Percentiles rank a stretch among this genome's conserved stretches.
Conservation (phyloP, 2,888 invertebrate species). For the Cyclophora albipunctata region DNA sequence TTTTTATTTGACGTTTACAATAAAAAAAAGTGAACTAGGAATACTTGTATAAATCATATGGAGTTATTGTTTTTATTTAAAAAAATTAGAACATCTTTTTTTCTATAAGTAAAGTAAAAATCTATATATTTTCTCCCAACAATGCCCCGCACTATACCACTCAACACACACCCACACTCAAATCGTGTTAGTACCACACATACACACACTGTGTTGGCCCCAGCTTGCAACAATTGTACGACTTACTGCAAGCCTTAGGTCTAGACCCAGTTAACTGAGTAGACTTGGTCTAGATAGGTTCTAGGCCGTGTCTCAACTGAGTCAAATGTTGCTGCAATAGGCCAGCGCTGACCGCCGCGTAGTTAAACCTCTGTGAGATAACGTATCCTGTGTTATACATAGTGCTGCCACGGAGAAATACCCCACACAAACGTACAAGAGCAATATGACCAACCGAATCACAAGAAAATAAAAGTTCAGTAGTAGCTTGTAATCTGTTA, state of each 20-base stretch:
- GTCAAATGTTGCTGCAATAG: constrained; percentile 72
- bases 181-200: constrained; percentile 18
- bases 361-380: constrained; percentile 74
- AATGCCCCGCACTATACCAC: neutral
- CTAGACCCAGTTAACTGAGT: constrained; percentile 23
- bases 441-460: no score
- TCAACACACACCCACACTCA: constrained; percentile 19
- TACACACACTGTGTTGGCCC: constrained; percentile 51
- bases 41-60: no score
- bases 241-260: constrained; percentile 56
- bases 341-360: constrained; percentile 71
- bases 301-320: constrained; percentile 63
- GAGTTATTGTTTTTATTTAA: no score
- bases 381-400: constrained; percentile 38
- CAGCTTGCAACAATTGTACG: constrained; percentile 36
- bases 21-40: no score
- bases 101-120: no score
- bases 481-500: no score
- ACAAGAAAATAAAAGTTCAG: no score
- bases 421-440: no score
- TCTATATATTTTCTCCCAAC: neutral
- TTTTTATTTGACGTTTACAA: no score
- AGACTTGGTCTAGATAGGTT: constrained; percentile 40
- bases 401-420: constrained; percentile 11
- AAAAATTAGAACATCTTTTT: no score